A percentile compares a stretch with the other conserved stretches of the same genome.
Conservation (phyloP, 2,113 vertebrate genomes). For the Fregata magnificens region DNA sequence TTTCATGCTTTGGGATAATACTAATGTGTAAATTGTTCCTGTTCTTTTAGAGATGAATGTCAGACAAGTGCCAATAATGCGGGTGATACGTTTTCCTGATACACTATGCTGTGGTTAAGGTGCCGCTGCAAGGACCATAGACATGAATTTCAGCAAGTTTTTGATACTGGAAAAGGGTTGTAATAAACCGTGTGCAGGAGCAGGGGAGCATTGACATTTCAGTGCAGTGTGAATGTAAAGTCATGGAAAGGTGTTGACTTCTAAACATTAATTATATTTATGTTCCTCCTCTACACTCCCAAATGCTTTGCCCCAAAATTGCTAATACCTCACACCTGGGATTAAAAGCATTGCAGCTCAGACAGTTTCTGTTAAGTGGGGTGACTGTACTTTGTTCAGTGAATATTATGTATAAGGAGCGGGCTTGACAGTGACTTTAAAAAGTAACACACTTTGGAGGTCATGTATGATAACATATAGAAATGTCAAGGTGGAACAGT, state of each 20-base stretch:
- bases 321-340: not conserved
- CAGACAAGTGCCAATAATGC: not conserved
- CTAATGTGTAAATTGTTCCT: not conserved
- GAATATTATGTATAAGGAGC: not conserved
- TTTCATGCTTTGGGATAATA: not conserved
- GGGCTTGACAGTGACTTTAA: not conserved
- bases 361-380: not conserved
- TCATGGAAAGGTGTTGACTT: not conserved
- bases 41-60: not conserved
- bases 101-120: not conserved
- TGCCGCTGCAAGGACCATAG: not conserved
- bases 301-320: not conserved
- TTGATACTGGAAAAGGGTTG: not conserved
- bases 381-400: not conserved
- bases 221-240: not conserved
- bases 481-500: not conserved
- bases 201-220: not conserved
- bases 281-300: accelerated
- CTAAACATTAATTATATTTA: not conserved
- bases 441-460: not conserved
- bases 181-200: not conserved
- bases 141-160: not conserved
- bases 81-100: not conserved
- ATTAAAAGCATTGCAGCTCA: not conserved
- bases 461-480: accelerated